Evolutionary conservation across 2,113 vertebrate genomes (phyloP).

Genomic region (Ptyas mucosa): DNA sequence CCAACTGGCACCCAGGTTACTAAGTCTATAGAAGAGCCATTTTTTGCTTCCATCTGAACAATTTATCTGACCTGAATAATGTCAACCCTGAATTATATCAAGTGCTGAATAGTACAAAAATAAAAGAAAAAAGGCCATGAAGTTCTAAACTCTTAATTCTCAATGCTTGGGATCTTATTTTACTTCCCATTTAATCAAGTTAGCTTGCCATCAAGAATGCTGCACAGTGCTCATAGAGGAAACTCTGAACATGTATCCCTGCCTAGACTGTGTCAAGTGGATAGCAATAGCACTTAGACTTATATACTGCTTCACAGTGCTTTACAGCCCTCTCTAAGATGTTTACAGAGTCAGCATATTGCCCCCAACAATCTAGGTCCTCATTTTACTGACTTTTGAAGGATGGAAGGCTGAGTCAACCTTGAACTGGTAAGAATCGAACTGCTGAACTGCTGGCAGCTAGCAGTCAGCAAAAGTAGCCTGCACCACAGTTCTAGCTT

Average conservation of each 20-base stretch:
- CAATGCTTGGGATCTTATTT: background rate
- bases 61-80: background rate
- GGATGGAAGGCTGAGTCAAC: no score
- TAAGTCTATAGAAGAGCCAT: conserved; percentile 6
- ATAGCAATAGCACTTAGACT: no score
- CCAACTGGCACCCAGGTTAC: conserved; percentile 47
- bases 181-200: background rate
- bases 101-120: background rate
- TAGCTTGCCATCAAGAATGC: background rate
- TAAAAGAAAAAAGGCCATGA: background rate
- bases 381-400: no score
- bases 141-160: background rate
- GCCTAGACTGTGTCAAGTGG: background rate
- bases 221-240: background rate
- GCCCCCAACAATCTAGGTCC: no score
- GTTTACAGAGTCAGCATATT: no score
- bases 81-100: background rate
- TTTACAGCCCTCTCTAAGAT: no score
- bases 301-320: no score
- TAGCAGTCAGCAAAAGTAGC: no score
- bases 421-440: no score
- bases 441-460: no score
- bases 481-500: no score
- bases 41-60: background rate
- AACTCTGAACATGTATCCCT: background rate